Evolutionary conservation across 2,113 vertebrate genomes (phyloP).

Genomic region (Otolemur garnettii): DNA sequence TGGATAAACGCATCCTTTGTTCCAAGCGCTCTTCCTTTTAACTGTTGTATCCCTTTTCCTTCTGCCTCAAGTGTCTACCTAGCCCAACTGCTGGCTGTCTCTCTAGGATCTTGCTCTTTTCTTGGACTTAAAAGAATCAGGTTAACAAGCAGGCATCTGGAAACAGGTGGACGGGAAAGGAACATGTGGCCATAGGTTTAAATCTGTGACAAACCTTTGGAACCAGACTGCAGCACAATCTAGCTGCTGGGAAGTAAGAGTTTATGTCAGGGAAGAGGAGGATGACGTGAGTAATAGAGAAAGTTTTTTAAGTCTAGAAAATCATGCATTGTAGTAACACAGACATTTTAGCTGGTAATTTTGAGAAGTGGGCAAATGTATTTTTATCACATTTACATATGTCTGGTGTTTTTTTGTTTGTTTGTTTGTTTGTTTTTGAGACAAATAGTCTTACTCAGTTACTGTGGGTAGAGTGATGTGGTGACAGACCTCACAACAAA

Average conservation of each 20-base stretch:
- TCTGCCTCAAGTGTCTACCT: conserved; percentile 14
- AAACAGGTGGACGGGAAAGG: background rate
- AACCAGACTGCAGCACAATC: background rate
- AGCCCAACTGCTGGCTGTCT: background rate
- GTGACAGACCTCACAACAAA: no score
- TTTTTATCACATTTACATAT: no score
- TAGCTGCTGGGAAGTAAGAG: background rate
- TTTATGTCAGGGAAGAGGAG: conserved; percentile 43
- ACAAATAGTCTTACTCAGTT: no score
- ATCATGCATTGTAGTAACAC: background rate
- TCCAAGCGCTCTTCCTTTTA: background rate
- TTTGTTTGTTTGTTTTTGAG: no score
- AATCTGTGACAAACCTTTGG: background rate
- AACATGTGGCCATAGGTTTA: background rate
- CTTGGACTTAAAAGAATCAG: background rate
- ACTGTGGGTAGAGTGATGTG: no score
- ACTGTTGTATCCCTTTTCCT: background rate
- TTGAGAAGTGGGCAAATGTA: background rate
- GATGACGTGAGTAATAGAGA: background rate
- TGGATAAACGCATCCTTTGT: conserved; percentile 38
- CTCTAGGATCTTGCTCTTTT: background rate
- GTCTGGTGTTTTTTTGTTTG: no score
- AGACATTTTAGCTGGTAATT: conserved; percentile 1
- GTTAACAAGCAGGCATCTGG: background rate
- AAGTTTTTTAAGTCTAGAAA: background rate